Conservation (phyloP, 2,113 vertebrate genomes). For the Gopherus flavomarginatus region DNA sequence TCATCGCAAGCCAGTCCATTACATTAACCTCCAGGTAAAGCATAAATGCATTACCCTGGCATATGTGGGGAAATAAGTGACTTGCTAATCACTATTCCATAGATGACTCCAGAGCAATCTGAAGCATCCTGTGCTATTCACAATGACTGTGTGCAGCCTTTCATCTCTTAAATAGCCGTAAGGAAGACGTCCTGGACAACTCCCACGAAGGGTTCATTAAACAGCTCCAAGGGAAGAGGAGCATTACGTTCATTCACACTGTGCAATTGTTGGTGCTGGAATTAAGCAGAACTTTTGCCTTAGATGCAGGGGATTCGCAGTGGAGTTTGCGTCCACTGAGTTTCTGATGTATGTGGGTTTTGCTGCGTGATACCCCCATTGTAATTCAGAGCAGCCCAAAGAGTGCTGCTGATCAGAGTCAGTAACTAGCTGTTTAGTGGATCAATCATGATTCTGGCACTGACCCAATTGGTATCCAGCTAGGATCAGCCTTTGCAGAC, state of each 20-base stretch:
- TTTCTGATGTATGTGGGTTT: accelerated
- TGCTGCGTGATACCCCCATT: accelerated
- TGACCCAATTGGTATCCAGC: no score
- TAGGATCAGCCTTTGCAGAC: background rate
- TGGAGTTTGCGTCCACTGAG: accelerated
- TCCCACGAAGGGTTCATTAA: accelerated
- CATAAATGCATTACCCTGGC: background rate
- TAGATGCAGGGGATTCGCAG: accelerated
- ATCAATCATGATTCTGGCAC: no score
- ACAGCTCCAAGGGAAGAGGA: background rate
- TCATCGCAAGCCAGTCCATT: accelerated
- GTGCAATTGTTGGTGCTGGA: accelerated
- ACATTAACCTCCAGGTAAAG: background rate
- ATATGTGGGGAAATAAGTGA: accelerated
- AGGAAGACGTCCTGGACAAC: accelerated
- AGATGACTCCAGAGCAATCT: background rate
- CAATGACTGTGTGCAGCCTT: background rate
- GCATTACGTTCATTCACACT: accelerated
- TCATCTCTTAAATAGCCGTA: background rate
- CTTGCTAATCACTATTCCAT: background rate
- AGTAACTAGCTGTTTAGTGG: background rate
- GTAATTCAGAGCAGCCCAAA: accelerated
- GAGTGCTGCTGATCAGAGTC: background rate
- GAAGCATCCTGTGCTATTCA: background rate
- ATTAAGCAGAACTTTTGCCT: accelerated